These are phyloP conservation scores for Pangasianodon gigas DNA, from an alignment of 2,113 vertebrate genomes.

Conservation along the genomic window DNA sequence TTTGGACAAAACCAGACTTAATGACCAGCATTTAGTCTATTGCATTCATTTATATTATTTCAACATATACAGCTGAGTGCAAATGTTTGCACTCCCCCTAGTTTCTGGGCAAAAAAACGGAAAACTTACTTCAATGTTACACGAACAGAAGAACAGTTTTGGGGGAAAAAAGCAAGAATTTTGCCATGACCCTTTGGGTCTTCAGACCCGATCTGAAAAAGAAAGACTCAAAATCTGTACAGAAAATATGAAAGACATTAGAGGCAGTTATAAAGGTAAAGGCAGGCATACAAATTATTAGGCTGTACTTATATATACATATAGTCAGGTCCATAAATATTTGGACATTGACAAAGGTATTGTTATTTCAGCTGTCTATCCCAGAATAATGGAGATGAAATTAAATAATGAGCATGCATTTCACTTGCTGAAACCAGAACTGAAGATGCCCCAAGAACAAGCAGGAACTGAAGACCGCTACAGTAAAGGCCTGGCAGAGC, in stretches of 20 bases:
- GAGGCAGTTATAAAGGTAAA: not conserved
- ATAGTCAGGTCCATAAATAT: not conserved
- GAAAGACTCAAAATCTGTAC: not conserved
- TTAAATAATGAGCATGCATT: not conserved
- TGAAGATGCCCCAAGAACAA: no score
- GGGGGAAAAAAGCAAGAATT: not conserved
- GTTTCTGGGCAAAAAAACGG: not conserved
- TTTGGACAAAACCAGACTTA: not conserved
- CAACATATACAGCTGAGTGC: not conserved
- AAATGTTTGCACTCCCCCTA: not conserved
- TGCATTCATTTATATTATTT: not conserved
- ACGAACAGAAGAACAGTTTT: not conserved
- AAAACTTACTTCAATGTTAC: not conserved
- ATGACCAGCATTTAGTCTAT: not conserved
- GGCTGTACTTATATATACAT: not conserved
- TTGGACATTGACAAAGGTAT: not conserved
- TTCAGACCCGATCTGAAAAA: not conserved
- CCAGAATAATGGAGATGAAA: not conserved
- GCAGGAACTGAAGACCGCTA: no score
- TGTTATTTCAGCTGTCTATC: not conserved
- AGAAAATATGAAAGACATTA: not conserved
- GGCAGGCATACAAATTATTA: not conserved
- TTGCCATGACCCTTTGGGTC: not conserved
- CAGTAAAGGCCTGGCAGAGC: not conserved
- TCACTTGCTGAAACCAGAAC: not conserved